Evolutionary conservation across 2,888 invertebrate genomes (phyloP).

Genomic region (Pandemis cinnamomeana): DNA sequence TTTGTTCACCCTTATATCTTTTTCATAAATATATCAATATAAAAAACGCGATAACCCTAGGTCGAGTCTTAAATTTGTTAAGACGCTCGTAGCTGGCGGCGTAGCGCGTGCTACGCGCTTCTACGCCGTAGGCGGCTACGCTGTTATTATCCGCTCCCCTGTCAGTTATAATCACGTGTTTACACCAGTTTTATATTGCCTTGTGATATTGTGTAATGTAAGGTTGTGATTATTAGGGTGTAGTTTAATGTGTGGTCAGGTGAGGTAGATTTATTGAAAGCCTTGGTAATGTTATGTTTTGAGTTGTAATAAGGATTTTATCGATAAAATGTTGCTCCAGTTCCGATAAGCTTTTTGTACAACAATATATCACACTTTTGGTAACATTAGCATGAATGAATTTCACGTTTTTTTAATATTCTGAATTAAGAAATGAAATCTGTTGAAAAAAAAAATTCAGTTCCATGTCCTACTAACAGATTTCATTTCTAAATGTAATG

Average conservation of each 20-base stretch:
- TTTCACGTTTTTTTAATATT: too few species aligned
- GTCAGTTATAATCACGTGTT: slow-evolving; percentile 26
- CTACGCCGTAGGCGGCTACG: slow-evolving; percentile 66
- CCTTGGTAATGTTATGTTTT: background rate
- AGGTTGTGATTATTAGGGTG: background rate
- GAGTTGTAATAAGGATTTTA: background rate
- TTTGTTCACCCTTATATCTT: too few species aligned
- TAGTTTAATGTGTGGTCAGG: background rate
- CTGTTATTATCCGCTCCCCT: slow-evolving; percentile 42
- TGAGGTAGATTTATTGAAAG: background rate
- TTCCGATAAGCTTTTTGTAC: too few species aligned
- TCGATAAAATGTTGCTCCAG: too few species aligned
- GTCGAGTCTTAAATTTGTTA: slow-evolving; percentile 13
- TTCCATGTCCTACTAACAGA: too few species aligned
- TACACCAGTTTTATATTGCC: slow-evolving; percentile 19
- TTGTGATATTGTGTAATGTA: background rate
- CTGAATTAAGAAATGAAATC: too few species aligned
- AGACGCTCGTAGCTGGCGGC: slow-evolving; percentile 16
- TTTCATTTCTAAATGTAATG: too few species aligned
- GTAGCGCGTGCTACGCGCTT: slow-evolving; percentile 50
- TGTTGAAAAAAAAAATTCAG: too few species aligned
- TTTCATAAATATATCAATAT: background rate
- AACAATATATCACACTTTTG: too few species aligned
- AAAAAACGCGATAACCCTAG: background rate
- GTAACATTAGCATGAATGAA: too few species aligned